Base-by-base conservation (phyloP, 1,140 invertebrate genomes). In the Lineus longissimus region DNA sequence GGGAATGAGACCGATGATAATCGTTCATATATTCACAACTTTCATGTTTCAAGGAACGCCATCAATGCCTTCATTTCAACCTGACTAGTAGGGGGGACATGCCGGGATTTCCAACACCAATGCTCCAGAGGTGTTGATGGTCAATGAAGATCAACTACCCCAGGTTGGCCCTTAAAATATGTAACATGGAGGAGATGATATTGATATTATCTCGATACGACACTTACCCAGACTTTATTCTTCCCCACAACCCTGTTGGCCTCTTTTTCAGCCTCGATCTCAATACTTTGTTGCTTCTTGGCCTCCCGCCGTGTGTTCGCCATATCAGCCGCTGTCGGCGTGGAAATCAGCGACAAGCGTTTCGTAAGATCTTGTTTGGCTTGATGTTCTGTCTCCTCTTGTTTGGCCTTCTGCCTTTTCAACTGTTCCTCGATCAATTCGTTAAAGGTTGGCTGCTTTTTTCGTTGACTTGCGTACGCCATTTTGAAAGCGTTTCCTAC, bases 401-500 rank as follows among this genome's bases (percentile, higher is more conserved):
- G 76, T 60, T 75, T 72, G 2, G 72, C 72, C 57, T 76, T 72
- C 60, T 80, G 78, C 41, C 73, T 71, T 65, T 67, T 65, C 30
- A 79, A 66, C 61, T 81, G 79, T 40, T 72, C 72, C 62, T 80
- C 75, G 29, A 81, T 81, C 15, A 81, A 65, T 59, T 80, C 78
- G 67, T 81, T 73, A 68, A 81, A 81, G 45, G 79, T 77, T 25
- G 73, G 79, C 64, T 75, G 76, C 55, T 68, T 70, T 80, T 91
- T 89, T 76, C 91, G 85, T 81, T 93, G 90, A 73, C 90, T 89
- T 72, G 91, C 90, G 83, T 92, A 93, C 70, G 92, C 91, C 88
- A 93, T 91, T 78, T 91, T 90, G 86, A 93, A 93, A 74, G 91
- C 91, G 90, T 92, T 91, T 80, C 91, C 91, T 69, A 93, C 89